Conservation (phyloP, 2,888 invertebrate genomes). For the Sarcophaga caerulescens region DNA sequence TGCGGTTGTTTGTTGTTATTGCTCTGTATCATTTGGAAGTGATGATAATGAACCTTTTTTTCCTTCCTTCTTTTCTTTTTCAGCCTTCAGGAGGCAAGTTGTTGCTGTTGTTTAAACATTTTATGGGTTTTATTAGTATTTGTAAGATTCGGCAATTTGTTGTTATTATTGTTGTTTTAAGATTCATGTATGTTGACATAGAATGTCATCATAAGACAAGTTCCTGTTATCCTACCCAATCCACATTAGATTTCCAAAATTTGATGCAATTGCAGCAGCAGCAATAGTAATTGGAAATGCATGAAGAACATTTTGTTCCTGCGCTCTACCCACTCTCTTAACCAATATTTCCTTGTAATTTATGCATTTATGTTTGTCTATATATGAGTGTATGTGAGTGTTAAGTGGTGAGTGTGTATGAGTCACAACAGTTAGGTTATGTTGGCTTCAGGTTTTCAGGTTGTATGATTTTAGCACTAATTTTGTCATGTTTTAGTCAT, state of each 20-base stretch:
- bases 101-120: neutral
- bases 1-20: slow-evolving; percentile 67
- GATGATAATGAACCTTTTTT: neutral
- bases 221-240: neutral
- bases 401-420: too few relatives aligned
- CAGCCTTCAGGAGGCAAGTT: too few relatives aligned
- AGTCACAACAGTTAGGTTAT: too few relatives aligned
- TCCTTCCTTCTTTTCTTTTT: too few relatives aligned
- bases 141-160: slow-evolving; percentile 50
- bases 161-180: slow-evolving; percentile 53
- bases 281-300: neutral
- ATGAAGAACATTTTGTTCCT: neutral
- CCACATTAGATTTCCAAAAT: neutral
- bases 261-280: too few relatives aligned
- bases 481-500: slow-evolving; percentile 67
- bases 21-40: neutral
- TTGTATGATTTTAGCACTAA: slow-evolving; percentile 66
- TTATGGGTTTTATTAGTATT: slow-evolving; percentile 31
- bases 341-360: slow-evolving; percentile 56
- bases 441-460: neutral
- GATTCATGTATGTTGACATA: slow-evolving; percentile 67
- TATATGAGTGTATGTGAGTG: neutral
- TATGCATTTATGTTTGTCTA: slow-evolving; percentile 16
- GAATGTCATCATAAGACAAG: slow-evolving; percentile 63
- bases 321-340: neutral